phyloP scores from a whole-genome alignment of 2,888 invertebrate species.

The Spicauda simplicius region DNA sequence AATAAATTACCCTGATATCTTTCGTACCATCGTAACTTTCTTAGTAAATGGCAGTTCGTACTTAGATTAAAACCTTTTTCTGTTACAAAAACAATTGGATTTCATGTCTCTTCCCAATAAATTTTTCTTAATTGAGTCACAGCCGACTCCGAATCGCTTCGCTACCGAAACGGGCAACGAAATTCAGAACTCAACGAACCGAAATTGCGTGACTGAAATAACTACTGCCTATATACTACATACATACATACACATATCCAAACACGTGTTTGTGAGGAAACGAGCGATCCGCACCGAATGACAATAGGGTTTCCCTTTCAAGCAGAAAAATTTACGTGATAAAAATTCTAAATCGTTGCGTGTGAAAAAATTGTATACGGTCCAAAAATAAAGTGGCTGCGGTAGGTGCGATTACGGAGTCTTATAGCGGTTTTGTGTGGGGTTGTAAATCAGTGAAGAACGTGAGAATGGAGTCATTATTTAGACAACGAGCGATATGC shows the following conservation, averaged over 20 bases:
- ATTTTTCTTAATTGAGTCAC: constrained; percentile 64
- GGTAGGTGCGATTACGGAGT: constrained; percentile 80
- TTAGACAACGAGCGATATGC: constrained; percentile 62
- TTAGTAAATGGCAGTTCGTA: constrained; percentile 31
- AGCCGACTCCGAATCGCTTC: constrained; percentile 55
- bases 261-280: constrained; percentile 83
- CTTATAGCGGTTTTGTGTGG: constrained; percentile 69
- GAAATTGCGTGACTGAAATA: constrained; percentile 81
- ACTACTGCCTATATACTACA: constrained; percentile 65
- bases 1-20: constrained; percentile 23
- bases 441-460: constrained; percentile 75
- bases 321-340: constrained; percentile 83
- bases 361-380: constrained; percentile 79
- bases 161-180: constrained; percentile 51
- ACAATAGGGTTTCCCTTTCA: constrained; percentile 83
- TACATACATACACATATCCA: constrained; percentile 58
- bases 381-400: constrained; percentile 79
- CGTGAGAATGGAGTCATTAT: constrained; percentile 80
- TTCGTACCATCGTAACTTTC: constrained; percentile 20
- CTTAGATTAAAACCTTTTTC: constrained; percentile 45
- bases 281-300: constrained; percentile 72
- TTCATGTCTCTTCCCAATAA: constrained; percentile 66
- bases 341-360: constrained; percentile 79
- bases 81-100: constrained; percentile 41
- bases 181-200: constrained; percentile 67